Percentiles rank a stretch among this genome's conserved stretches.
phyloP scores from a whole-genome alignment of 2,113 vertebrate genomes.

The Hystrix cristata region DNA sequence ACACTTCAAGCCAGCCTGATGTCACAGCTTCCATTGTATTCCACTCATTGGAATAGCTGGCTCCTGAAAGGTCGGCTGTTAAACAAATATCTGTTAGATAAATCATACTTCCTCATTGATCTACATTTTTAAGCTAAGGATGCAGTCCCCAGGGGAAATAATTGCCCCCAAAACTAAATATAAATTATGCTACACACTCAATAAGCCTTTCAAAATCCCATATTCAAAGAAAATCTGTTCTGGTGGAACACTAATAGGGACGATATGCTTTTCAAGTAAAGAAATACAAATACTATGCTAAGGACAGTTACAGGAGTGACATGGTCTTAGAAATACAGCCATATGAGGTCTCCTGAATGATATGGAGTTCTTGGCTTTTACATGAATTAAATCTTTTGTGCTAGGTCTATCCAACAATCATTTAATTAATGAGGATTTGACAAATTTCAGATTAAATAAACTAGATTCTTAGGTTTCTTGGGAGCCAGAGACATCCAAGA shows the following conservation, averaged over 20 bases:
- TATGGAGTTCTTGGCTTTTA: fast-evolving
- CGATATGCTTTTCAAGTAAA: not conserved
- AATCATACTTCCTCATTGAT: slow-evolving; percentile 67
- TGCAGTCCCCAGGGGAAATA: slow-evolving; percentile 57
- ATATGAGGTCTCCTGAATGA: not conserved
- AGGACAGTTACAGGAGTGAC: not conserved
- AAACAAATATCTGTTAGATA: slow-evolving; percentile 67
- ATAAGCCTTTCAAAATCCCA: slow-evolving; percentile 71
- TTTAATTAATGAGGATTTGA: not conserved
- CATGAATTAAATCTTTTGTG: not conserved
- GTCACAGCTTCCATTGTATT: slow-evolving; percentile 17
- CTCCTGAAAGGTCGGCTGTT: slow-evolving; percentile 46
- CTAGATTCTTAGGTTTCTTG: not conserved
- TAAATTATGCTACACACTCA: slow-evolving; percentile 64
- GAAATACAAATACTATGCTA: slow-evolving; percentile 31
- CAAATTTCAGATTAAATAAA: not conserved
- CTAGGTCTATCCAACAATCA: not conserved
- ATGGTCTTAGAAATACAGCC: not conserved
- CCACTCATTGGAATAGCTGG: slow-evolving; percentile 55
- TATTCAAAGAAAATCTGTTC: slow-evolving; percentile 65
- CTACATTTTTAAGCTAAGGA: slow-evolving; percentile 70
- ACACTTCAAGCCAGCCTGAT: not conserved
- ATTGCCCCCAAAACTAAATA: slow-evolving; percentile 54
- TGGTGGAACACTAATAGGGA: slow-evolving; percentile 23
- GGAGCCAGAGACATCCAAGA: not conserved